Conservation (phyloP, 2,113 vertebrate genomes). For the Lasiurus cinereus region DNA sequence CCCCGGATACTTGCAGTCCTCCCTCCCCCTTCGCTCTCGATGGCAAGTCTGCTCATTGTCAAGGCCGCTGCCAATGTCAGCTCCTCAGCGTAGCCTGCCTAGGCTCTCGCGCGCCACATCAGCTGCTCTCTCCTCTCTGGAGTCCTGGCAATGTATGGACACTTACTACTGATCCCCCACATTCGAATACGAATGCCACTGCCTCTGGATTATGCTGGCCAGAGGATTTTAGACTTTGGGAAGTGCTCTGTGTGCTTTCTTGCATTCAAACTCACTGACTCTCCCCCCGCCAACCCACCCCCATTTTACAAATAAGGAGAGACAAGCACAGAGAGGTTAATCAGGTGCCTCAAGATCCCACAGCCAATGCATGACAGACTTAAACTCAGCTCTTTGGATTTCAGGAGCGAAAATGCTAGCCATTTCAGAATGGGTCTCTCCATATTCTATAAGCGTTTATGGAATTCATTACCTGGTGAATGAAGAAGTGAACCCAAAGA, state of each 20-base stretch:
- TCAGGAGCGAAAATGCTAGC: background rate
- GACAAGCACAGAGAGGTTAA: background rate
- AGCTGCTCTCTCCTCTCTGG: background rate
- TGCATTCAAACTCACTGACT: conserved; percentile 27
- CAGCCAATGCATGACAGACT: background rate
- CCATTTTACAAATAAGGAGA: background rate
- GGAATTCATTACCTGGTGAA: background rate
- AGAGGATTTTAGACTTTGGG: background rate
- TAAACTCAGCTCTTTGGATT: background rate
- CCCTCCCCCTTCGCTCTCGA: conserved; percentile 19
- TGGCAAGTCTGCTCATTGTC: conserved; percentile 43
- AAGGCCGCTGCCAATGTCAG: background rate
- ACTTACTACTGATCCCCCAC: background rate
- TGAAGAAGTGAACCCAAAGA: conserved; percentile 30
- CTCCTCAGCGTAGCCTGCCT: background rate
- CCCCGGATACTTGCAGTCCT: background rate
- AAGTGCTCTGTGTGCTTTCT: background rate
- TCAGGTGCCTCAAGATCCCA: background rate
- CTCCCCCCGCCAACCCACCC: too few species aligned
- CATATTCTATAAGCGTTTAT: background rate
- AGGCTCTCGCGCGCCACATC: background rate
- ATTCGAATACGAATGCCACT: background rate
- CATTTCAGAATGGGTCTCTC: background rate
- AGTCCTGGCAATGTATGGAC: background rate
- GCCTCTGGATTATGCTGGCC: background rate